These are phyloP conservation scores for Hyperoplus lanceolatus DNA, from an alignment of 2,797 vertebrate genomes.

Conservation along the genomic window DNA sequence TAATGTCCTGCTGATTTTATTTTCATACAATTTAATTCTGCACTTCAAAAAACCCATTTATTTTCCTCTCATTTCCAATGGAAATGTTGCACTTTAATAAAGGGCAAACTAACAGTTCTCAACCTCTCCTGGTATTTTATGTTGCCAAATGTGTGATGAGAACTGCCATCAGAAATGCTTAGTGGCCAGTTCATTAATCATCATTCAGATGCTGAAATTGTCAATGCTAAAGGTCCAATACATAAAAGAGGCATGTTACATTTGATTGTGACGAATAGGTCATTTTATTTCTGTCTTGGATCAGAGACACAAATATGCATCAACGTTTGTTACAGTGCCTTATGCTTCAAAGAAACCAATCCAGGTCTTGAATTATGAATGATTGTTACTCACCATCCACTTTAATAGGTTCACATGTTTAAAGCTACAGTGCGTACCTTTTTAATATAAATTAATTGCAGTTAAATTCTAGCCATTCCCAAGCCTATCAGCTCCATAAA, in stretches of 20 bases:
- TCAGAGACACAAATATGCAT: not conserved
- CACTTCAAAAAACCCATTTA: constrained; percentile 13
- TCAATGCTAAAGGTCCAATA: constrained; percentile 4
- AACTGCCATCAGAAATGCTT: constrained; percentile 8
- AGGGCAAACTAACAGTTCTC: constrained; percentile 17
- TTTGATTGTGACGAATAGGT: constrained; percentile 24
- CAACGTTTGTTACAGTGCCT: too few species aligned
- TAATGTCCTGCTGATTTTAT: constrained; percentile 16
- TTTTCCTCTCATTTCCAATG: constrained; percentile 16
- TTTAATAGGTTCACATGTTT: too few species aligned
- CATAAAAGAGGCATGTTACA: not conserved
- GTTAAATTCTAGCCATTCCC: too few species aligned
- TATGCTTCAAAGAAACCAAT: not conserved
- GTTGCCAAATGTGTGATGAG: not conserved
- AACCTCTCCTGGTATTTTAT: not conserved
- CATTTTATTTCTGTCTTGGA: constrained; percentile 4
- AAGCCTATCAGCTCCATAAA: too few species aligned
- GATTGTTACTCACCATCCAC: not conserved
- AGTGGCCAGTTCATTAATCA: constrained; percentile 8
- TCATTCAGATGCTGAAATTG: constrained; percentile 24
- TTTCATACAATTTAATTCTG: constrained; percentile 20
- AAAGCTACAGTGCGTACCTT: too few species aligned
- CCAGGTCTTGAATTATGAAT: not conserved
- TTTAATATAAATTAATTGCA: too few species aligned
- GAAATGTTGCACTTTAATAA: constrained; percentile 20